Percentiles rank a stretch among this genome's conserved stretches.
phyloP scores from a whole-genome alignment of 2,888 invertebrate species.

The Masnerella sp. region DNA sequence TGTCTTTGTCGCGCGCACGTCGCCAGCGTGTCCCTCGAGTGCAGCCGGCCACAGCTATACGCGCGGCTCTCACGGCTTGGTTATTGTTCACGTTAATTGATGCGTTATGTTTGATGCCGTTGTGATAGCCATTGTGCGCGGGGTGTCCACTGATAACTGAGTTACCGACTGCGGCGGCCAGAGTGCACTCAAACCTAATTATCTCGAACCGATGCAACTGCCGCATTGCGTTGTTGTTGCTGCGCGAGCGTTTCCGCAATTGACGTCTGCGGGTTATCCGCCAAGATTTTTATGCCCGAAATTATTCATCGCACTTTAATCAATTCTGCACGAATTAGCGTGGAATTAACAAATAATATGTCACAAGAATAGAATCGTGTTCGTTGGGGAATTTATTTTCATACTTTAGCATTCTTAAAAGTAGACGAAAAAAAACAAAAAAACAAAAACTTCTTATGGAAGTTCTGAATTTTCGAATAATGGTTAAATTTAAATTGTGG shows the following conservation, averaged over 20 bases:
- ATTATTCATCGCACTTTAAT: no score
- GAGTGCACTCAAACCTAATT: slow-evolving; percentile 78
- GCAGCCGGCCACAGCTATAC: slow-evolving; percentile 45
- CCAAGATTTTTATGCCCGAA: slow-evolving; percentile 27
- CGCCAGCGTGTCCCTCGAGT: slow-evolving; percentile 55
- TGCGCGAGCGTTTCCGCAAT: slow-evolving; percentile 54
- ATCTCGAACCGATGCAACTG: slow-evolving; percentile 77
- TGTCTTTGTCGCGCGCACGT: slow-evolving; percentile 39
- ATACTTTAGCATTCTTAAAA: no score
- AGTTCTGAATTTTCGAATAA: no score
- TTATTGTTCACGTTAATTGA: slow-evolving; percentile 78
- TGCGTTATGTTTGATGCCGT: slow-evolving; percentile 78
- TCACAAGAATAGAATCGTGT: neutral
- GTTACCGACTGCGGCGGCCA: slow-evolving; percentile 77
- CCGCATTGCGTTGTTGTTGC: slow-evolving; percentile 73
- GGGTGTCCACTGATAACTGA: slow-evolving; percentile 78
- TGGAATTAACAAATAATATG: neutral
- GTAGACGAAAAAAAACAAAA: no score
- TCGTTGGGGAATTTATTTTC: no score
- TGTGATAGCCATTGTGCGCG: slow-evolving; percentile 77
- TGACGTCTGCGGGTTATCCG: slow-evolving; percentile 43
- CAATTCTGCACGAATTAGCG: neutral
- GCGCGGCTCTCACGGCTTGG: slow-evolving; percentile 68
- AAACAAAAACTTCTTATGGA: no score
- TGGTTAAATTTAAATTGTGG: no score